Evolutionary conservation across 2,888 invertebrate species (phyloP), one percentile per base, ranked within the genome.

Genomic region (Lymantria dispar): DNA sequence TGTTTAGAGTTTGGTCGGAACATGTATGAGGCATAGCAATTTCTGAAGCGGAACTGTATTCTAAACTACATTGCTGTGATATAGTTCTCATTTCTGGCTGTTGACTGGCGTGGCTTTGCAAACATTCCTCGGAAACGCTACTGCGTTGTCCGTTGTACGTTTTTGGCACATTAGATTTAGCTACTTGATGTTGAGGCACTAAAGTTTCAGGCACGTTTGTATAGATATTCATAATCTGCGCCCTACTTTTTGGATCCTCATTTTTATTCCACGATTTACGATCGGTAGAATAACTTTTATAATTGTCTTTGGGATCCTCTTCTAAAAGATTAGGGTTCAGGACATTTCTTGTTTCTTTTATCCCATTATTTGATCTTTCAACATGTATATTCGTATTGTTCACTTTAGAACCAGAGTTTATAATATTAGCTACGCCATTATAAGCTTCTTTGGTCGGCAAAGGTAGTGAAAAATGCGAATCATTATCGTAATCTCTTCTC

Each of bases 351-450:
- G 90, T 83, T 59, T 93, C 94, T 62, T 93, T 93, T 0, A 93
- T 88, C 0, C 92, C 92, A 58, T 88, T 93, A 51, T 85, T 87
- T 0, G 83, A 77, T 55, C 92, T 82, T 66, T 95, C 95, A 0
- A 95, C 94, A 68, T 96, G 95, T 58, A 96, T 93, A 75, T 96
- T 96, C 0, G 95, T 96, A 59, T 96, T 96, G 72, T 96, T 96
- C 0, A 96, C 94, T 85, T 96, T 96, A 1, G 95, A 94, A 38
- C 95, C 95, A 0, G 94, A 92, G 52, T 94, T 94, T 53, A 95
- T 93, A 13, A 95, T 93, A 61, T 92, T 93, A 0, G 93, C 91
- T 43, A 93, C 83, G 47, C 92, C 92, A 53, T 88, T 90, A 62
- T 92, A 93, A 7, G 86, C 88, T 47, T 87, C 88, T 55, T 78